Evolutionary conservation across 1,140 invertebrate species (phyloP).

Genomic region (Neuroterus valhalla): DNA sequence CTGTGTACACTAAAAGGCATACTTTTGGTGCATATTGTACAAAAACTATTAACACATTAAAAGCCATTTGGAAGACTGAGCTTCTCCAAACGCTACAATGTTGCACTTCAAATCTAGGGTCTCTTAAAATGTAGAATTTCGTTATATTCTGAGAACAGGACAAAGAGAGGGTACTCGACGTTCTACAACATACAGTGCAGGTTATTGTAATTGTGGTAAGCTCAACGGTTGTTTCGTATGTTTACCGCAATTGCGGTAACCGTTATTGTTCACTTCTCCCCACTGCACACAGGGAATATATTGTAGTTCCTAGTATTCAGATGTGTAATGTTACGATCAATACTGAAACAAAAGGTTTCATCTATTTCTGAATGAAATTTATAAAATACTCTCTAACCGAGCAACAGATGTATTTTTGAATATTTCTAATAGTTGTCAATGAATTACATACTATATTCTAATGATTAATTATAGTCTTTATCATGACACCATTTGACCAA

Average conservation of each 20-base stretch:
- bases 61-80: too few species aligned
- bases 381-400: not conserved
- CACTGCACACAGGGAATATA: slow-evolving; percentile 15
- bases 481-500: too few species aligned
- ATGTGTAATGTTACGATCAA: not conserved
- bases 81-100: not conserved
- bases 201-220: slow-evolving; percentile 31
- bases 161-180: slow-evolving; percentile 7
- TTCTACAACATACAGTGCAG: slow-evolving; percentile 17
- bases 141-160: slow-evolving; percentile 15
- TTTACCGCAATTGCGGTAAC: slow-evolving; percentile 30
- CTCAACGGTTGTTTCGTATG: slow-evolving; percentile 27
- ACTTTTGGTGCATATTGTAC: too few species aligned
- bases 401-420: too few species aligned
- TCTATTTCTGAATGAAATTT: not conserved
- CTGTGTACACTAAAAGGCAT: too few species aligned
- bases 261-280: slow-evolving; percentile 29
- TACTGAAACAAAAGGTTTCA: not conserved
- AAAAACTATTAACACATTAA: too few species aligned
- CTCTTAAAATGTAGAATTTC: slow-evolving; percentile 20
- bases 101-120: slow-evolving; percentile 13
- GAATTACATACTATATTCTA: too few species aligned
- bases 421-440: too few species aligned
- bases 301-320: slow-evolving; percentile 14
- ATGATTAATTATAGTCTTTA: too few species aligned